Evolutionary conservation across 2,888 invertebrate genomes (phyloP), one percentile per base, ranked within the genome.

Genomic region (Synergus laeviventris): DNA sequence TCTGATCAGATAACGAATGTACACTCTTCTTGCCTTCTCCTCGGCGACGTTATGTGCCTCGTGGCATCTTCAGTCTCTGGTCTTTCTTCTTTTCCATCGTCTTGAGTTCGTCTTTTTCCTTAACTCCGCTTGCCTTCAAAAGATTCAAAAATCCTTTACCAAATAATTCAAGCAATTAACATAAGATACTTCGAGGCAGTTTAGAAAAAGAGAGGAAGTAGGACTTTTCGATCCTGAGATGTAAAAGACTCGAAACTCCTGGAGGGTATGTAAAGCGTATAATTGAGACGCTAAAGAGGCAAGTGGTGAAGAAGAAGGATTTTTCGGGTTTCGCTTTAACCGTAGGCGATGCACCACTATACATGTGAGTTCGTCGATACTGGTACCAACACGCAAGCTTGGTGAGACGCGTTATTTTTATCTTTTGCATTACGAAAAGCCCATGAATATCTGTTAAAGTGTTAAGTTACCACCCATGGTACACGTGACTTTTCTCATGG

Each of bases 1-100:
- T 89, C 88, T 86, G 89, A 89, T 89, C 89, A 89, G 89, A 89
- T 89, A 89, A 88, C 89, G 87, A 87, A 89, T 87, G 89, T 89
- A 89, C 87, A 89, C 89, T 89, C 85, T 84, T 87, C 86, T 81
- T 76, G 77, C 78, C 78, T 79, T 75, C 59, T 73, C 39, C 62
- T 61, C 75, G 73, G 60, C 66, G 56, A 75, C 62, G 73, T 73
- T 75, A 75, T 62, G 73, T 64, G 61, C 70, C 70, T 61, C 74
- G 61, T 75, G 75, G 74, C 73, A 39, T 75, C 77, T 54, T 74
- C 60, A 64, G 42, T 70, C 59, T 49, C 59, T 42, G 21, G 42
- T 21, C 38, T 54, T 66, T 36, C 39, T 49, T 75, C 66, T 39
- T 54, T 24, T 42, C 59, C 76, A 38, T 16, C 59, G 59, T 70